Conservation (phyloP, 2,888 invertebrate species). For the Diplazon laetatorius region DNA sequence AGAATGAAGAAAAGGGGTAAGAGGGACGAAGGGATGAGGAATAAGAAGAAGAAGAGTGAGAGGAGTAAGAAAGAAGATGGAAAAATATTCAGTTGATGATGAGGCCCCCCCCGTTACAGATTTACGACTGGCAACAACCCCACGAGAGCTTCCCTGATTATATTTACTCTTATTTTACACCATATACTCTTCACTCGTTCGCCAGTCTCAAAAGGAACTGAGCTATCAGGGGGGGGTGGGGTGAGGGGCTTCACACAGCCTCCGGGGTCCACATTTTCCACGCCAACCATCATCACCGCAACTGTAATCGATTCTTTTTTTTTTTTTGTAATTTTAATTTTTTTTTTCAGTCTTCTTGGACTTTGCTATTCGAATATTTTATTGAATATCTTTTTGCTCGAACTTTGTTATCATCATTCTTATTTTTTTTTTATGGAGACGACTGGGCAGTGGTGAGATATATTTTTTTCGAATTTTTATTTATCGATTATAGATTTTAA, state of each 20-base stretch:
- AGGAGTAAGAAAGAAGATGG: constrained; percentile 31
- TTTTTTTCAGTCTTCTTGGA: constrained; percentile 31
- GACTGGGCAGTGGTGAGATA: too few relatives aligned
- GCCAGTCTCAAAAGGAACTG: too few relatives aligned
- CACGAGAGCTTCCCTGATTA: constrained; percentile 70
- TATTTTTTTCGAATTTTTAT: too few relatives aligned
- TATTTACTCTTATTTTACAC: constrained; percentile 74
- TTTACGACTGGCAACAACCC: constrained; percentile 76
- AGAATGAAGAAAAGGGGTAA: too few relatives aligned
- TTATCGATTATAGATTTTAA: too few relatives aligned
- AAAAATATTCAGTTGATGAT: constrained; percentile 77
- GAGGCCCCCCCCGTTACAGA: constrained; percentile 79
- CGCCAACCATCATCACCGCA: constrained; percentile 54
- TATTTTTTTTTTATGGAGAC: too few relatives aligned
- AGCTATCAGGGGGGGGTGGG: too few relatives aligned
- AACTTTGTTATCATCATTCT: too few relatives aligned
- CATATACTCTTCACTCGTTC: constrained; percentile 55
- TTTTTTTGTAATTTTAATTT: constrained; percentile 27
- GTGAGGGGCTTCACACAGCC: constrained; percentile 36
- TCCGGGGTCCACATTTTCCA: constrained; percentile 64
- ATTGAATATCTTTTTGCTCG: too few relatives aligned
- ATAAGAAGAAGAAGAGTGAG: constrained; percentile 8
- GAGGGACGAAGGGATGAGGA: constrained; percentile 16
- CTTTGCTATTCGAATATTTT: too few relatives aligned
- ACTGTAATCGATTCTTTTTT: constrained; percentile 35